Evolutionary conservation across 1,140 invertebrate species (phyloP), one percentile per base, ranked within the genome.

Genomic region (Drosophila cardini): DNA sequence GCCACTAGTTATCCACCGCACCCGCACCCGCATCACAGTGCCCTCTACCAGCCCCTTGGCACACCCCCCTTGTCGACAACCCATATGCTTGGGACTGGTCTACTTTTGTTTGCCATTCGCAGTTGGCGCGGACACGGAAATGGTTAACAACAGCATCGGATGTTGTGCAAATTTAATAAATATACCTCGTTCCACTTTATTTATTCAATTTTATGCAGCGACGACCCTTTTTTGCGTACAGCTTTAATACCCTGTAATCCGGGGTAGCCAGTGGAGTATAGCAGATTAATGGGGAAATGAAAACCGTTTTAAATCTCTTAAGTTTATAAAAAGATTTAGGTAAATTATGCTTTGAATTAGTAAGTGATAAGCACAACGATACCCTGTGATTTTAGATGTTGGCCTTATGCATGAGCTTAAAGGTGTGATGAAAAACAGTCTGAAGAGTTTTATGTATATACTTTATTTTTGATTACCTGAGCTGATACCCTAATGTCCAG

Each of bases 81-180:
- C 43, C 62, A 53, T 16, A 38, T 32, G 53, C 71, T 50, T 13
- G 18, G 18, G 61, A 21, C 16, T 60, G 8, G 38, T 9, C 30
- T 36, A 46, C 21, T 63, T 45, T 62, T 42, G 9, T 63, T 68
- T 58, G 57, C 34, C 60, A 62, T 76, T 78, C 69, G 50, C 13
- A 42, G 64, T 69, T 76, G 76, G 79, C 68, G 68, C 56, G 32
- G 53, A 71, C 71, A 86, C 78, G 82, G 79, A 86, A 79, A 82
- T 82, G 84, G 83, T 82, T 87, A 86, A 86, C 83, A 86, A 87
- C 68, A 73, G 72, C 79, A 77, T 58, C 83, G 83, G 83, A 86
- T 87, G 83, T 86, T 86, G 83, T 82, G 83, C 70, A 86, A 87
- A 86, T 86, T 86, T 86, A 87, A 86, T 86, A 86, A 86, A 86